Base-by-base conservation (phyloP, 2,888 invertebrate species). In the Pyrrhosoma nymphula region DNA sequence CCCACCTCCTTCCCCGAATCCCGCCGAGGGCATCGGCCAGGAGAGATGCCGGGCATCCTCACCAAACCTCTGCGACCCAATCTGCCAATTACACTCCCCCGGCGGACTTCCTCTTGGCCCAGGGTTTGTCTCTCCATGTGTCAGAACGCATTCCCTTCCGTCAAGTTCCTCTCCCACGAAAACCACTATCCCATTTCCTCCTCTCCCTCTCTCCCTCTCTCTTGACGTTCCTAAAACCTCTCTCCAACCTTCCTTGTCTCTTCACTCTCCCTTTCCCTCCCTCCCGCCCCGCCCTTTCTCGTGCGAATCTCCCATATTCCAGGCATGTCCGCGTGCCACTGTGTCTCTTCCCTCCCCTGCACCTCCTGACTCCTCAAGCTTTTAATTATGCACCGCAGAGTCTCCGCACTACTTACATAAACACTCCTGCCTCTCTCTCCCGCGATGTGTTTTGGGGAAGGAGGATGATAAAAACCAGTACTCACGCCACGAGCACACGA, bases 371-470 rank as follows among this genome's bases (percentile, higher is more conserved):
- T 35, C 75, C 30, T 82, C 75, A 18, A 1, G 30, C 75, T 82
- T 82, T 82, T 82, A 82, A 82, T 82, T 82, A 82, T 82, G 75
- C 75, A 82, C 75, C n/a, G 75, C 75, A n/a, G 6, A 82, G 75
- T 18, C 75, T 82, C 75, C n/a, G 18, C 75, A 35, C 26, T 35
- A 82, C 75, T 82, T 82, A 30, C 75, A 30, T 82, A 23, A 82
- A 30, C 30, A 82, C 75, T 30, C 30, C 75, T 14, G 75, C 35
- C 30, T 82, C 75, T 8, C 69, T 23, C 20, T 47, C 69, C 3
- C n/a, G 35, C 75, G 14, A 35, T 8, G 75, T 23, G 69, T 23
- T n/a, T 3, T 1, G 26, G n/a, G 26, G 35, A 35, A 16, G 75
- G n/a, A 30, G 75, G 75, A 16, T 14, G 75, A 82, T 82, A 82